Evolutionary conservation across 2,888 invertebrate genomes (phyloP), one percentile per base, ranked within the genome.

Genomic region (Pelosia muscerda): DNA sequence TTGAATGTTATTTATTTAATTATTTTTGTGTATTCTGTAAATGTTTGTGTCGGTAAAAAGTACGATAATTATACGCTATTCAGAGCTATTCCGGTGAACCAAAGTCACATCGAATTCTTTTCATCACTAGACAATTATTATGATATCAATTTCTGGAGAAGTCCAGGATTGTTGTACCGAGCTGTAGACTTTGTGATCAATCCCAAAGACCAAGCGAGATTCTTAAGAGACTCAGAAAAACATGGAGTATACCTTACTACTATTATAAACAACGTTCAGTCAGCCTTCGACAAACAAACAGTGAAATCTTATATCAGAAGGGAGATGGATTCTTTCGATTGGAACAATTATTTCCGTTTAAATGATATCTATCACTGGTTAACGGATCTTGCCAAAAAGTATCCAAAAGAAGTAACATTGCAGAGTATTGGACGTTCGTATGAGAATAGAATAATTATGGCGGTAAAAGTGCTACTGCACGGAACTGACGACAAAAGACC

Each of bases 361-460:
- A 87, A 95, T 0, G 96, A 96, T 66, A 96, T 96, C 54, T 92
- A 96, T 74, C 84, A 83, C 0, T 97, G 96, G 96, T 78, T 97
- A 13, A 88, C 88, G 26, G 93, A 93, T 72, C 81, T 96, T 26
- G 88, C 88, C 0, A 79, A 75, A 0, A 71, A 81, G 3, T 88
- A 96, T 79, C 94, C 95, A 0, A 70, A 86, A 2, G 84, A 89
- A 60, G 91, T 96, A 2, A 86, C 89, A 34, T 19, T 92, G 2
- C 73, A 82, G 2, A 84, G 71, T 10, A 88, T 92, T 3, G 96
- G 96, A 0, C 85, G 74, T 15, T 90, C 95, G 0, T 76, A 81
- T 65, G 92, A 95, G 77, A 86, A 89, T 0, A 86, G 94, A 54
- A 81, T 88, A 1, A 92, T 95, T 15, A 70, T 90, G 65, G 90